Base-by-base conservation (phyloP, 1,140 invertebrate species). In the Chelonus insularis region DNA sequence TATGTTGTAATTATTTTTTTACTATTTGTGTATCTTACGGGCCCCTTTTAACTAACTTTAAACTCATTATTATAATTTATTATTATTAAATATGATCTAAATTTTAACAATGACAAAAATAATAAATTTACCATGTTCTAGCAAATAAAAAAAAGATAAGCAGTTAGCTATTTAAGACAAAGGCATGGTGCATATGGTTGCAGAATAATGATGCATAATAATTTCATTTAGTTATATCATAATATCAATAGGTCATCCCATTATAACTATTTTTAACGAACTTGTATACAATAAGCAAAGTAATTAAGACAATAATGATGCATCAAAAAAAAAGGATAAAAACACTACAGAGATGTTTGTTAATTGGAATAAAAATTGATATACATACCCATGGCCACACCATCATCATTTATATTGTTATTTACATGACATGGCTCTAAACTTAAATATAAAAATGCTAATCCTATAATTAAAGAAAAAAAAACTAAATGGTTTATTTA, bases 341-440 rank as follows among this genome's bases (percentile, higher is more conserved):
- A 21, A 62, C 56, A 57, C 45, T 52, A 56, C 16, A 63, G 50
- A 59, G 50, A 67, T 39, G 64, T 36, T 62, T 3, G 63, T 71
- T 71, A 68, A 67, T 52, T 25, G 57, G 48, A 56, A 41, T 66
- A 56, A 34, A 59, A 39, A 45, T 60, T n/a, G 18, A 58, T 72
- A 77, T 79, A 79, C 74, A 78, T 79, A 80, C 75, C 78, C 79
- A 81, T 80, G 79, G 79, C 79, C 78, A 81, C 78, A 79, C 75
- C 76, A 79, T 81, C 77, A 80, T 80, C 78, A 80, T 79, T 79
- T 74, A 72, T 78, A 7, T 39, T 39, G 14, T n/a, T 39, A n/a
- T 12, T 39, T 56, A n/a, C n/a, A n/a, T n/a, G n/a, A n/a, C n/a
- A n/a, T n/a, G n/a, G n/a, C n/a, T n/a, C n/a, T n/a, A n/a, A n/a